Base-by-base conservation (phyloP, 2,797 vertebrate species). In the Threskiornis aethiopicus region DNA sequence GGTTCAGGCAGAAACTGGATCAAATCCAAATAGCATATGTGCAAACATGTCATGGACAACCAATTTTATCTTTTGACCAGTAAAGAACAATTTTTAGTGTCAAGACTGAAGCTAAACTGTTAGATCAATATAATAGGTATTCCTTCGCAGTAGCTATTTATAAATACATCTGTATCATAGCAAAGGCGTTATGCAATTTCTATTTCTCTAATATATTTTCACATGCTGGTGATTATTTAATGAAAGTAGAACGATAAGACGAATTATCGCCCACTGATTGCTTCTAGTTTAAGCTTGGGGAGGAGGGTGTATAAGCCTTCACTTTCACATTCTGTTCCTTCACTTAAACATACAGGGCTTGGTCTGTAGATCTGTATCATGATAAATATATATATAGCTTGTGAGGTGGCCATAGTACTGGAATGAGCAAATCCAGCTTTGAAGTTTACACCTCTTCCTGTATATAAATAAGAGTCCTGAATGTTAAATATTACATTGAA, bases 381-480 rank as follows among this genome's bases (percentile, higher is more conserved):
- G 67, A 95, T 96, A 95, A 96, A 97, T 96, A 96, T 96, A 91
- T 97, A 96, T 97, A 96, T 97, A 98, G 97, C 96, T 96, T 95
- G 95, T 95, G 97, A 98, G 97, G 96, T 98, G 98, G 98, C 99
- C 99, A 98, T 97, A 98, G 98, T 98, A 98, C 98, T 98, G 98
- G 98, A 98, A 99, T 99, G 98, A 99, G 98, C 98, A 99, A 98
- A 99, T 99, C 98, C 98, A 98, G 97, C 98, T 97, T 98, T 97
- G 98, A 98, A 98, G 98, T 98, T 98, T 98, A 98, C 98, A 99
- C 98, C 98, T 99, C 98, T 98, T 99, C 98, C 98, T 98, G 98
- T 98, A 99, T 99, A 99, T 99, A 99, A 99, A 99, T 99, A 99
- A 99, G 99, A 98, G 97, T 98, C 97, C 97, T 97, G 97, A 98